phyloP scores from a whole-genome alignment of 2,797 vertebrate genomes.

The Perodicticus potto region DNA sequence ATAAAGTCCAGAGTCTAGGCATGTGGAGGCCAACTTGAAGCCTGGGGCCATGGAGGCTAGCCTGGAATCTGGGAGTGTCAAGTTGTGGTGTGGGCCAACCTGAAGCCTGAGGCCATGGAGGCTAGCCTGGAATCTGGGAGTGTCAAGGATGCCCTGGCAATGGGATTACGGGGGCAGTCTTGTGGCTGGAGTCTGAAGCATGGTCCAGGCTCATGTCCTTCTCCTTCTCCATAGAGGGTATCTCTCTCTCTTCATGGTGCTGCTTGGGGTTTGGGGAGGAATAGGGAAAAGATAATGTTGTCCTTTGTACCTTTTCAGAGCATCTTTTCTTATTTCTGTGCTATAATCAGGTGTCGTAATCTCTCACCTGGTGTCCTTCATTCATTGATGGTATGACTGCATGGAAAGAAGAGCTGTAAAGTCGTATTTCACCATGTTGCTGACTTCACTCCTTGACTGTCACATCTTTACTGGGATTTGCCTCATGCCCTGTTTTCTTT shows the following conservation, averaged over 20 bases:
- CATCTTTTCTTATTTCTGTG: neutral
- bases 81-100: too few relatives aligned
- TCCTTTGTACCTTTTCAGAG: neutral
- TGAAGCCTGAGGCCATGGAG: neutral
- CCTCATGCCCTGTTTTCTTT: neutral
- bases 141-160: neutral
- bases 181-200: neutral
- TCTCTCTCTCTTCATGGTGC: neutral
- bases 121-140: neutral
- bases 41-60: neutral
- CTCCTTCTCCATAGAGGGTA: neutral
- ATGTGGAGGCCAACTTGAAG: neutral
- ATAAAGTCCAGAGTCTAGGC: neutral
- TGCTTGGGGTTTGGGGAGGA: neutral
- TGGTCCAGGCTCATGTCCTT: neutral
- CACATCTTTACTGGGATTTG: neutral
- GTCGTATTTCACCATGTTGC: neutral
- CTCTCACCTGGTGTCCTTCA: neutral
- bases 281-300: neutral
- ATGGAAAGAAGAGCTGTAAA: neutral
- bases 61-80: neutral
- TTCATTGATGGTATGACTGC: neutral
- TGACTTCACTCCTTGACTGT: neutral
- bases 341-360: neutral
- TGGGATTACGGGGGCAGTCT: neutral